These are phyloP conservation scores for Megalops atlanticus DNA, from an alignment of 2,113 vertebrate genomes.

Conservation along the genomic window DNA sequence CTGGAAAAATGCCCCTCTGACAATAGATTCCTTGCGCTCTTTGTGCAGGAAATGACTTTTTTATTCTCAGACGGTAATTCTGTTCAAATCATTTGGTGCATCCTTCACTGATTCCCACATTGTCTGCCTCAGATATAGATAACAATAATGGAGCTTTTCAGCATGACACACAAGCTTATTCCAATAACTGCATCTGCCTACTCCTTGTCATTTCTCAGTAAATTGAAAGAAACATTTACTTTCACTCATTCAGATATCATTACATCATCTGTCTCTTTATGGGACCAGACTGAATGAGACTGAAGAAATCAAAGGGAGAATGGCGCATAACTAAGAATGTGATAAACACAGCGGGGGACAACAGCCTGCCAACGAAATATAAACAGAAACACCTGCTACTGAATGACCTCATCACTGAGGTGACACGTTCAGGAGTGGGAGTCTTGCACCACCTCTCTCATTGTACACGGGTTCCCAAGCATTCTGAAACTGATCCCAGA, in stretches of 20 bases:
- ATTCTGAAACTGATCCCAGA: background rate
- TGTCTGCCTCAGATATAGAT: constrained; percentile 28
- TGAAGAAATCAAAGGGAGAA: background rate
- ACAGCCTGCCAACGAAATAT: background rate
- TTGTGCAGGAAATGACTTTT: constrained; percentile 15
- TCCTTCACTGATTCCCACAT: constrained; percentile 27
- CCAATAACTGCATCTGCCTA: constrained; percentile 46
- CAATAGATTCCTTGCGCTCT: constrained; percentile 21
- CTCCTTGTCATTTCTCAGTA: constrained; percentile 38
- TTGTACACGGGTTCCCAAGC: background rate
- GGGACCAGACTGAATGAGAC: background rate
- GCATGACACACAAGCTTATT: constrained; percentile 40
- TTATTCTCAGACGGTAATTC: constrained; percentile 21
- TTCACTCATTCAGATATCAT: constrained; percentile 7
- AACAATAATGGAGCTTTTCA: no score
- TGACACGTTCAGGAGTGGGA: background rate
- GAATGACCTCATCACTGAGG: background rate
- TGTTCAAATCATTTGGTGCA: constrained; percentile 37
- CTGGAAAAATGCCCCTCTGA: constrained; percentile 17
- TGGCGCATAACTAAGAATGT: background rate
- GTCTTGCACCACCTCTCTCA: background rate
- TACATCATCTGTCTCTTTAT: background rate
- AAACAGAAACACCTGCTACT: background rate
- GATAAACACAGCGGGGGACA: background rate
- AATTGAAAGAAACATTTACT: constrained; percentile 43